Evolutionary conservation across 2,888 invertebrate species (phyloP), one percentile per base, ranked within the genome.

Genomic region (Campopleginae sp.): DNA sequence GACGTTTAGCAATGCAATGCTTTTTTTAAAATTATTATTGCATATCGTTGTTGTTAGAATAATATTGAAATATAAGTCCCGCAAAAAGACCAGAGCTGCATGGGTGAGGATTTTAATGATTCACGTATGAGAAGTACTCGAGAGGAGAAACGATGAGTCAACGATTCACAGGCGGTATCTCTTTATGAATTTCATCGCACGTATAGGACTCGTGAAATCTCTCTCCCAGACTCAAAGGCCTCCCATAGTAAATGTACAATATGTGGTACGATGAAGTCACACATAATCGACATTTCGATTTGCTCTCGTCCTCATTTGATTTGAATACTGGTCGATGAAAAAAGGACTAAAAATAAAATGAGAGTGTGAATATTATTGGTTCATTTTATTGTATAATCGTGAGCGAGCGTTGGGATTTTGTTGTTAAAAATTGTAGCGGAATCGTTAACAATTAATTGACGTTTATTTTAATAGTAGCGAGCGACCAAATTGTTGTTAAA

Each of bases 81-180:
- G 14, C 12, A 23, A 27, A 14, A 27, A 54, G 58, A 1, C 3
- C 58, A 27, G 58, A 58, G 27, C 27, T 27, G 1, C n/a, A 3
- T 58, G 27, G 5, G 5, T 48, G 1, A 27, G 14, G 12, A 1
- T 27, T 58, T n/a, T 12, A 51, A 38, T 38, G 38, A 27, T 76
- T 58, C 23, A 58, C 51, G 63, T n/a, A 33, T 58, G 48, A 72
- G 76, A 33, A 72, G 58, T 51, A 66, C 51, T 51, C 65, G 77
- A 68, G 74, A 84, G 80, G 84, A 82, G 82, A 85, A 84, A 82
- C 82, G 87, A 88, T 88, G 88, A 89, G 86, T 88, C 86, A 86
- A 86, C 87, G 85, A 86, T 74, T 80, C 54, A 76, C 72, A 44
- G 85, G 85, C 85, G 85, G 85, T 82, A 85, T 51, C 61, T 82